Percentiles rank a stretch among this genome's conserved stretches.
These are phyloP conservation scores for Cabera pusaria DNA, from an alignment of 2,888 invertebrate species.

Conservation along the genomic window DNA sequence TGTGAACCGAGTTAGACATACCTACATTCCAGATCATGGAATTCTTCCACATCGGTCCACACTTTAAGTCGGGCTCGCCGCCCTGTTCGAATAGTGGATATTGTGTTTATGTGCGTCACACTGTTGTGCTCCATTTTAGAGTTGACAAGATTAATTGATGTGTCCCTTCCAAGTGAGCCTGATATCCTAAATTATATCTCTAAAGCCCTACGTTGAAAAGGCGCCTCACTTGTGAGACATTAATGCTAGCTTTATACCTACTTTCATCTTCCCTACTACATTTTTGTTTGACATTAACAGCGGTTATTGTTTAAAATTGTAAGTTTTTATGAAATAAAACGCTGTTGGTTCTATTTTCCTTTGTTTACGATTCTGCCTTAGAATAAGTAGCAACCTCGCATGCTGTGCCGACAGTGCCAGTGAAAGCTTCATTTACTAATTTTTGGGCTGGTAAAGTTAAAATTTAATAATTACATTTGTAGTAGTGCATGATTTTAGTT, in stretches of 20 bases:
- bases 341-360: constrained; percentile 20
- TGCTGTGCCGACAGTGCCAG: constrained; percentile 21
- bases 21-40: constrained; percentile 18
- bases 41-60: constrained; percentile 39
- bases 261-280: constrained; percentile 38
- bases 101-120: constrained; percentile 82
- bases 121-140: constrained; percentile 77
- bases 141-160: constrained; percentile 63
- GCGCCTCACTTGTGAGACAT: constrained; percentile 83
- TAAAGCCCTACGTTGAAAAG: constrained; percentile 61
- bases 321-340: constrained; percentile 27
- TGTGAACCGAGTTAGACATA: constrained; percentile 30
- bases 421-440: constrained; percentile 12
- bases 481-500: constrained; percentile 23
- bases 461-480: too few species aligned
- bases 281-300: constrained; percentile 39
- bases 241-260: constrained; percentile 57
- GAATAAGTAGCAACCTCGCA: constrained; percentile 24
- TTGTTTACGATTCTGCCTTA: constrained; percentile 15
- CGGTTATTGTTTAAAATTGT: constrained; percentile 33
- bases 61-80: constrained; percentile 62
- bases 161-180: constrained; percentile 73
- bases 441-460: constrained; percentile 19
- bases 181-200: constrained; percentile 54
- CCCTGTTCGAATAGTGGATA: constrained; percentile 71